Base-by-base conservation (phyloP, 2,888 invertebrate species). In the Terebella lapidaria region DNA sequence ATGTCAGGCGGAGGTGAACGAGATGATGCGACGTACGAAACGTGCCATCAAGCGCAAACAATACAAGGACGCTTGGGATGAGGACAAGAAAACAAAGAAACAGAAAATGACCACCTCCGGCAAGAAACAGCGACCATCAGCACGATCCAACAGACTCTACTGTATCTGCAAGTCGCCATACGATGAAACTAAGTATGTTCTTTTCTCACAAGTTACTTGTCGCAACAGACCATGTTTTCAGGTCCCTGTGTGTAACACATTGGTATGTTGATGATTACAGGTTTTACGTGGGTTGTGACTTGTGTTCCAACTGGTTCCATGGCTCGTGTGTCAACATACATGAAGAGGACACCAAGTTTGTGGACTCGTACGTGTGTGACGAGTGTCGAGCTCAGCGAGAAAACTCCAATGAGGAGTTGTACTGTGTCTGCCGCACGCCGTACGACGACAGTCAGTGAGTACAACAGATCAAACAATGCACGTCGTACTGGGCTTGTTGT, bases 231-330 rank as follows among this genome's bases (percentile, higher is more conserved):
- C n/a, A n/a, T n/a, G n/a, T n/a, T n/a, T n/a, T n/a, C n/a, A n/a
- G n/a, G n/a, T n/a, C n/a, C n/a, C n/a, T n/a, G n/a, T n/a, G n/a
- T n/a, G n/a, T n/a, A n/a, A n/a, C n/a, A n/a, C n/a, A n/a, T n/a
- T n/a, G n/a, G n/a, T n/a, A n/a, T n/a, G n/a, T n/a, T n/a, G n/a
- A n/a, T n/a, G n/a, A n/a, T n/a, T n/a, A n/a, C 68, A 92, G 91
- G 79, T 96, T 96, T 81, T 97, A 96, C 82, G 92, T 99, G 67
- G 94, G 94, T 62, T 99, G 99, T 83, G 95, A 96, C 83, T 84
- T 93, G 74, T 99, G 97, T 81, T 92, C 91, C 75, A 94, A 95
- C 81, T 97, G 97, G 96, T 97, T 94, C 85, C 99, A 99, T 79
- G 95, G 95, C 1, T 90, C 91, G 70, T 99, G 99, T 79, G 94